A percentile compares a stretch with the other conserved stretches of the same genome.
Conservation (phyloP, 2,797 vertebrate genomes). For the Crocodylus rhombifer region DNA sequence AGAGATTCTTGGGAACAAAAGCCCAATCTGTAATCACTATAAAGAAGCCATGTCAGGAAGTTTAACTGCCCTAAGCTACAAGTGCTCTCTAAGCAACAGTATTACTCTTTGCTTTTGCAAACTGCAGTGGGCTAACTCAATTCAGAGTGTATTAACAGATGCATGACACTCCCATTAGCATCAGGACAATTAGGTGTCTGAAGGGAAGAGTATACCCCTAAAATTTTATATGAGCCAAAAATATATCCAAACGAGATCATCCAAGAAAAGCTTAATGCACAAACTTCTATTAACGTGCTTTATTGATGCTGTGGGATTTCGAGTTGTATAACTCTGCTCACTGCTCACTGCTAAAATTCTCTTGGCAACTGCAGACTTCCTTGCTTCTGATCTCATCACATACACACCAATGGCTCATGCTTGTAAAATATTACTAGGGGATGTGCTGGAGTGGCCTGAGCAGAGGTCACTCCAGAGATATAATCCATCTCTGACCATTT, state of each 20-base stretch:
- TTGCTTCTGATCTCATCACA: constrained; percentile 75
- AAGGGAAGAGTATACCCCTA: constrained; percentile 9
- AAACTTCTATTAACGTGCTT: constrained; percentile 38
- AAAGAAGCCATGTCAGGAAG: background rate
- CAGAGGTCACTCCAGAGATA: constrained; percentile 58
- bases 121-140: background rate
- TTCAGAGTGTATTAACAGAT: constrained; percentile 6
- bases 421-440: constrained; percentile 74
- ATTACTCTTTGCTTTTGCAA: background rate
- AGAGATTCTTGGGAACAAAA: background rate
- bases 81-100: background rate
- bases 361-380: constrained; percentile 72
- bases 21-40: background rate
- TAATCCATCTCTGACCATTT: constrained; percentile 60
- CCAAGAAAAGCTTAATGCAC: constrained; percentile 14
- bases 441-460: constrained; percentile 69
- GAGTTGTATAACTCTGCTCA: constrained; percentile 46
- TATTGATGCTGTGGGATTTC: constrained; percentile 52
- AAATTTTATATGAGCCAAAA: background rate
- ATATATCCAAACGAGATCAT: constrained; percentile 23
- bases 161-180: background rate
- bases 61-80: background rate
- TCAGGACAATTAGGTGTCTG: constrained; percentile 6
- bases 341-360: constrained; percentile 56
- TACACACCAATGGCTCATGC: constrained; percentile 66